phyloP scores from a whole-genome alignment of 2,113 vertebrate genomes.

The Diadophis punctatus region DNA sequence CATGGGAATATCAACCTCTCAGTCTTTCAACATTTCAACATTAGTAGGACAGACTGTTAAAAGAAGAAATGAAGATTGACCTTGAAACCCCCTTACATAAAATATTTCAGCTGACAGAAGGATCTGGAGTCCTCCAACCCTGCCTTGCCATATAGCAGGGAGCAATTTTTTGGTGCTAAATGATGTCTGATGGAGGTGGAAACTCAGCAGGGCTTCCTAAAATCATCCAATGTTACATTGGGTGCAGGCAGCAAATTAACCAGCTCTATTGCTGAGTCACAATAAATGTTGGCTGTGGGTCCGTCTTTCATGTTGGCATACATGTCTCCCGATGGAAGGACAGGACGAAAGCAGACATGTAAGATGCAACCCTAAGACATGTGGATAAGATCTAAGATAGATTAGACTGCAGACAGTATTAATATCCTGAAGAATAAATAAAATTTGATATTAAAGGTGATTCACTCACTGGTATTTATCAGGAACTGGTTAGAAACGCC shows the following conservation, averaged over 20 bases:
- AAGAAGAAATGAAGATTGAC: background rate
- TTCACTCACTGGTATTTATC: constrained; percentile 89
- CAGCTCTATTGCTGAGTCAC: background rate
- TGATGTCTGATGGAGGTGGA: background rate
- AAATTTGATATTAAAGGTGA: background rate
- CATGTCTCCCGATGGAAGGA: background rate
- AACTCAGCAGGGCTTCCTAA: background rate
- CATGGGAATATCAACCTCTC: background rate
- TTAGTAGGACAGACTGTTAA: background rate
- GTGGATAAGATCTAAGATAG: background rate
- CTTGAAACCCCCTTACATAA: background rate
- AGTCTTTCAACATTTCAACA: background rate
- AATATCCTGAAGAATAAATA: background rate
- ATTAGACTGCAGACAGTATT: background rate
- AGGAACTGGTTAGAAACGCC: constrained; percentile 94
- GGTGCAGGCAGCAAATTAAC: background rate
- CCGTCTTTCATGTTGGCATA: background rate
- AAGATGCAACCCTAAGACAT: background rate
- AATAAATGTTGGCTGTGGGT: background rate
- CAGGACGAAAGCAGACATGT: background rate
- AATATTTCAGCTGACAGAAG: background rate
- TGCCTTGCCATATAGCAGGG: background rate
- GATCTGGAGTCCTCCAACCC: background rate
- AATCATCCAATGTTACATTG: background rate
- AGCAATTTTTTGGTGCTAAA: background rate